Conservation (phyloP, 2,113 vertebrate species). For the Nothoprocta pentlandii region DNA sequence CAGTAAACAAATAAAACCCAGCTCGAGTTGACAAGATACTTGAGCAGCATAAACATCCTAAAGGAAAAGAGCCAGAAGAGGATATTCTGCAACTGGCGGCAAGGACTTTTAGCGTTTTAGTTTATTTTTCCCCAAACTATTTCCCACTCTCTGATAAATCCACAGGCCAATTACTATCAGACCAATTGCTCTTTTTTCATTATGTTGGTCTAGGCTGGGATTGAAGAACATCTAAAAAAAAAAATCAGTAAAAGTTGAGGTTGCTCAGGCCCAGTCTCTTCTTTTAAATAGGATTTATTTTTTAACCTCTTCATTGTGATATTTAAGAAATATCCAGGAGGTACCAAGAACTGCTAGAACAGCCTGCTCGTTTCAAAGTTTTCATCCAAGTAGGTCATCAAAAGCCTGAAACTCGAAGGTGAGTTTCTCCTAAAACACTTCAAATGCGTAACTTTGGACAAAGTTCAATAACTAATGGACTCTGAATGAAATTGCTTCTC, state of each 20-base stretch:
- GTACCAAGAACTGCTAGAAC: not conserved
- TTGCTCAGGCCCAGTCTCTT: not conserved
- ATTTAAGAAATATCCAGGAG: not conserved
- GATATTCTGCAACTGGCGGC: not conserved
- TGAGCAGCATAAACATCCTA: not conserved
- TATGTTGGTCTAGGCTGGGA: not conserved
- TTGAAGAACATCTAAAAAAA: not conserved
- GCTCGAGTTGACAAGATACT: not conserved
- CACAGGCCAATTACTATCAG: not conserved
- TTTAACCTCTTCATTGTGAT: constrained; percentile 56
- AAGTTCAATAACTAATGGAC: constrained; percentile 50
- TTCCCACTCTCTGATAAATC: not conserved
- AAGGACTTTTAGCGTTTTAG: not conserved
- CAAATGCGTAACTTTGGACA: constrained; percentile 2
- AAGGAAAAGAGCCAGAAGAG: not conserved
- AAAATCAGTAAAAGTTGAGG: not conserved
- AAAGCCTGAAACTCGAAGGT: constrained; percentile 40
- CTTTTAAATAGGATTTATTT: accelerated
- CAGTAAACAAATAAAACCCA: not conserved
- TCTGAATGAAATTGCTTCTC: constrained; percentile 23
- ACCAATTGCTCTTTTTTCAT: not conserved
- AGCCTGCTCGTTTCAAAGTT: not conserved
- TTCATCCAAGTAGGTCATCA: not conserved
- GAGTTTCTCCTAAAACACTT: constrained; percentile 20
- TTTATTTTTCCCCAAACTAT: not conserved